A percentile compares a stretch with the other conserved stretches of the same genome.
Conservation (phyloP, 2,888 invertebrate genomes). For the Chalcosyrphus nemorum region DNA sequence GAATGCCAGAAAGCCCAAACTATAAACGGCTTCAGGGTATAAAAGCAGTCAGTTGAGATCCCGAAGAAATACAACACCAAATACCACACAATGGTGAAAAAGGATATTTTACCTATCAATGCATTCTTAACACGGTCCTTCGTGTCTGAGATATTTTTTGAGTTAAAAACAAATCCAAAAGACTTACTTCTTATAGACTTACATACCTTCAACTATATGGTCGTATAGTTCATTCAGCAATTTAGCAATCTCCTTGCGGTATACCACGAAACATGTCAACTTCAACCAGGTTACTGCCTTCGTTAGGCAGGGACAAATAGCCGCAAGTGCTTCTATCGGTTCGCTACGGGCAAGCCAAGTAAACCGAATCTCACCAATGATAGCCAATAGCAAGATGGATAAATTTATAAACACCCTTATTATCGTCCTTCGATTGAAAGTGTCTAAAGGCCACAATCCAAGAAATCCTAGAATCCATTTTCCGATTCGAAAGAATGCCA, state of each 20-base stretch:
- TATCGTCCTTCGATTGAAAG: neutral
- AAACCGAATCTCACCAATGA: constrained; percentile 41
- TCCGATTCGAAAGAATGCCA: constrained; percentile 25
- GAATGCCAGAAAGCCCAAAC: constrained; percentile 16
- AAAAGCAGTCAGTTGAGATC: constrained; percentile 16
- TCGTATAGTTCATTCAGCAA: constrained; percentile 15
- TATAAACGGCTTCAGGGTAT: constrained; percentile 17
- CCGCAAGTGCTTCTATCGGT: constrained; percentile 27
- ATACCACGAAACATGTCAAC: constrained; percentile 26
- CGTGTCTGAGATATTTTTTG: neutral
- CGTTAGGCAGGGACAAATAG: constrained; percentile 37
- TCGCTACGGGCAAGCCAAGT: constrained; percentile 33
- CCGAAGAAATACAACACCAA: constrained; percentile 12
- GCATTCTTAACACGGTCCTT: neutral
- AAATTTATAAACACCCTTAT: constrained; percentile 20
- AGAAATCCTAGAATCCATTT: constrained; percentile 27
- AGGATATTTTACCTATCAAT: neutral
- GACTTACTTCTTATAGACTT: neutral
- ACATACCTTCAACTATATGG: constrained; percentile 26
- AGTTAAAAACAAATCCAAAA: neutral
- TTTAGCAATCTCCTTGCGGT: constrained; percentile 28
- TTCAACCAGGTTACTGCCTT: constrained; percentile 46
- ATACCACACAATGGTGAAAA: neutral
- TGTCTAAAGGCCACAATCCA: constrained; percentile 39
- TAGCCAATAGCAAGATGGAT: constrained; percentile 38